A percentile compares a stretch with the other conserved stretches of the same genome.
These are phyloP conservation scores for Takifugu bimaculatus DNA, from an alignment of 2,113 vertebrate genomes.

Conservation along the genomic window DNA sequence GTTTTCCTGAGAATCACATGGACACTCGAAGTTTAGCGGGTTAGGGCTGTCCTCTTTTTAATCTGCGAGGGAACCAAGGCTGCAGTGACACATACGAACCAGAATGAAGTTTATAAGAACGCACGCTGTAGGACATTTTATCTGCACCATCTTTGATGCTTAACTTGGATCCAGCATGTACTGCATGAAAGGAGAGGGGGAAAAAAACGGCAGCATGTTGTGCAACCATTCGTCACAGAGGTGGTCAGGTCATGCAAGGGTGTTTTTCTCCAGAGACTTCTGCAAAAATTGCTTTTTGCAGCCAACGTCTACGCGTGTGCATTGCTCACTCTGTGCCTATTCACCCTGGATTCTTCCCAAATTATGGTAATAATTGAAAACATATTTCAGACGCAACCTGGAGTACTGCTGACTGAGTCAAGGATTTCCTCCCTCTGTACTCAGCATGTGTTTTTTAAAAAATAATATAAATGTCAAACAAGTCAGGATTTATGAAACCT, in stretches of 20 bases:
- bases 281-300: slow-evolving; percentile 24
- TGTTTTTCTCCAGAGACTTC: slow-evolving; percentile 25
- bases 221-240: slow-evolving; percentile 53
- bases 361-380: slow-evolving; percentile 6
- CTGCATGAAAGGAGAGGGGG: slow-evolving; percentile 32
- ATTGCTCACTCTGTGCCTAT: neutral
- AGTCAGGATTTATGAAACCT: slow-evolving; percentile 70
- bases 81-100: neutral
- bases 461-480: slow-evolving; percentile 67
- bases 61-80: neutral
- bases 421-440: slow-evolving; percentile 15
- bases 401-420: slow-evolving; percentile 11
- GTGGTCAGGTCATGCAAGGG: slow-evolving; percentile 15
- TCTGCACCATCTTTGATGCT: slow-evolving; percentile 46
- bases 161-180: slow-evolving; percentile 47
- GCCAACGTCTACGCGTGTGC: neutral
- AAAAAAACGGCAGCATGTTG: slow-evolving; percentile 62
- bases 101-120: slow-evolving; percentile 27
- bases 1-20: too few species aligned
- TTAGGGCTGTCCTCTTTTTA: too few species aligned
- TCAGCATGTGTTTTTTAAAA: slow-evolving; percentile 35
- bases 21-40: too few species aligned
- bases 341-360: slow-evolving; percentile 1
- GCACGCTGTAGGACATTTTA: slow-evolving; percentile 24
- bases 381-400: slow-evolving; percentile 1